Percentiles rank a stretch among this genome's conserved stretches.
These are phyloP conservation scores for Amphiprion clarkii DNA, from an alignment of 2,797 vertebrate species.

Conservation along the genomic window DNA sequence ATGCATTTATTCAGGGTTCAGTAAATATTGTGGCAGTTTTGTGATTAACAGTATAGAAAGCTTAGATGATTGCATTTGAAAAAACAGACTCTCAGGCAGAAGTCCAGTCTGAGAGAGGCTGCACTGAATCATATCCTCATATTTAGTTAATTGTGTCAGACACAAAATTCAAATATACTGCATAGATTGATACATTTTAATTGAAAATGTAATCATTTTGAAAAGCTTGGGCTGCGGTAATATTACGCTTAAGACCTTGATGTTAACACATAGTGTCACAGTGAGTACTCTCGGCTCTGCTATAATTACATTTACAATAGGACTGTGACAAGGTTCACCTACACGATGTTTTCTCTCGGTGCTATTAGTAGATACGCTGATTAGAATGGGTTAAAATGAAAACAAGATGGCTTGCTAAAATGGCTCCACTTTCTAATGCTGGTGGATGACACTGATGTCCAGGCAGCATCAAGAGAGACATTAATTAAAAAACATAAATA, in stretches of 20 bases:
- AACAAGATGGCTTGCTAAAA: conserved; percentile 15
- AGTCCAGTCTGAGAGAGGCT: background rate
- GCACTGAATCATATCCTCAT: conserved; percentile 10
- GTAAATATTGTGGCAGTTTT: background rate
- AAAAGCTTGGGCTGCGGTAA: conserved; percentile 17
- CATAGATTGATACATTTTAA: conserved; percentile 7
- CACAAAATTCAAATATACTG: conserved; percentile 1
- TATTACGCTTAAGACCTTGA: conserved; percentile 18
- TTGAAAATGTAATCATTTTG: conserved; percentile 12
- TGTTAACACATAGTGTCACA: conserved; percentile 27
- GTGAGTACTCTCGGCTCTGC: conserved; percentile 10
- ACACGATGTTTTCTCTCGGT: conserved; percentile 23
- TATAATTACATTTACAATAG: conserved; percentile 37
- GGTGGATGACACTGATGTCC: conserved; percentile 11
- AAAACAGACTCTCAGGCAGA: background rate
- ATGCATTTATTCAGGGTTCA: background rate
- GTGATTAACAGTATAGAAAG: conserved; percentile 5
- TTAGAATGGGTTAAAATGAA: conserved; percentile 8
- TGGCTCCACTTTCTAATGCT: conserved; percentile 11
- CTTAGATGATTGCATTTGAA: background rate
- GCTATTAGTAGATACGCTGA: conserved; percentile 26
- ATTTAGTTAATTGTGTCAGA: conserved; percentile 11
- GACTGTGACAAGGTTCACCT: conserved; percentile 25
- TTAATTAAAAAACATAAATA: conserved; percentile 24
- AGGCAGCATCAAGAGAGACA: conserved; percentile 13